These are phyloP conservation scores for Danaus melanippus DNA, from an alignment of 1,140 invertebrate genomes.

Conservation along the genomic window DNA sequence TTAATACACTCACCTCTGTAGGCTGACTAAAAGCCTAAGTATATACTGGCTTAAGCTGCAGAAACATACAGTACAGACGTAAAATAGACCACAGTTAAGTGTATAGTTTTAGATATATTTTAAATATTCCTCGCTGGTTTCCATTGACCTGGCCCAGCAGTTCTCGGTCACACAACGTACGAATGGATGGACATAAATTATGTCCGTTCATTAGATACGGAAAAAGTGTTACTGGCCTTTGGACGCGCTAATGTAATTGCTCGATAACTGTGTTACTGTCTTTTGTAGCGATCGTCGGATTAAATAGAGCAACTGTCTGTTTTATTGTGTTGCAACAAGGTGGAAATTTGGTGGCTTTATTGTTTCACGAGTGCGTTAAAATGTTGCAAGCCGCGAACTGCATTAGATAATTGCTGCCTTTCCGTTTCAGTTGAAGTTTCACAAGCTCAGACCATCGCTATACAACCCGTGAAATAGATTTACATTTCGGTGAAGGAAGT, in stretches of 20 bases:
- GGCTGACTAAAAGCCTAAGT: too few relatives aligned
- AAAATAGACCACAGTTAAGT: too few relatives aligned
- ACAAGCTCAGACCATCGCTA: background rate
- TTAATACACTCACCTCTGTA: too few relatives aligned
- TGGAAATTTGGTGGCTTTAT: too few relatives aligned
- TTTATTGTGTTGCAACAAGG: background rate
- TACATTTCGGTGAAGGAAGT: too few relatives aligned
- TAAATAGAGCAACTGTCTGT: background rate
- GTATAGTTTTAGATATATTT: too few relatives aligned
- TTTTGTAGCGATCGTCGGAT: constrained; percentile 5
- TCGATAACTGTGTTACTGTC: constrained; percentile 17
- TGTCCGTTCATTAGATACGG: constrained; percentile 20
- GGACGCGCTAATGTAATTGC: constrained; percentile 21
- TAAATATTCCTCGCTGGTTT: too few relatives aligned
- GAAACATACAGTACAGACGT: too few relatives aligned
- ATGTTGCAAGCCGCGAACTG: constrained; percentile 8
- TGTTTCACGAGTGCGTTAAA: too few relatives aligned
- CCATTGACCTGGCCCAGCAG: too few relatives aligned
- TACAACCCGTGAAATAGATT: too few relatives aligned
- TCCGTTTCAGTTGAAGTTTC: constrained; percentile 11
- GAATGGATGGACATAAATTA: constrained; percentile 20
- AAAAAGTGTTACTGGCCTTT: constrained; percentile 19
- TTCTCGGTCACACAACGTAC: constrained; percentile 2
- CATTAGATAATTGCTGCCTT: constrained; percentile 18
- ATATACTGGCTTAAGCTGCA: too few relatives aligned